Evolutionary conservation across 2,113 vertebrate genomes (phyloP).

Genomic region (Delphinus delphis): DNA sequence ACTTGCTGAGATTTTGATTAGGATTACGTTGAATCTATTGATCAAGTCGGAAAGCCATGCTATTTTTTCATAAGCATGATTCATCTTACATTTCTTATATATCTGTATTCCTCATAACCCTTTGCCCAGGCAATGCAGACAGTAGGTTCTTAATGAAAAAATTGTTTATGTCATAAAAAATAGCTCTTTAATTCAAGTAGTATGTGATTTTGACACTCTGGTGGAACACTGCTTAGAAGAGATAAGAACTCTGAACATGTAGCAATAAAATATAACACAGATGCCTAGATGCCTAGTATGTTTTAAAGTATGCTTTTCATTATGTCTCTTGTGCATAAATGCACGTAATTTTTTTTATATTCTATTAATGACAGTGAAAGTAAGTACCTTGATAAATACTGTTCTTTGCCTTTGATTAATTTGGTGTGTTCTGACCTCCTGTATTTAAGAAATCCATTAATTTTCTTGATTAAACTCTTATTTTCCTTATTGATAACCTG

Average conservation of each 20-base stretch:
- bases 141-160: neutral
- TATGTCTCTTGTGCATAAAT: neutral
- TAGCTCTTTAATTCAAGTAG: neutral
- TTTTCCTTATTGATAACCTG: constrained; percentile 31
- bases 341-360: neutral
- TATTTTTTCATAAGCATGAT: neutral
- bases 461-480: constrained; percentile 53
- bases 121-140: neutral
- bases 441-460: constrained; percentile 16
- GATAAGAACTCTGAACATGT: neutral
- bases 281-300: neutral
- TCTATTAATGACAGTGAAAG: constrained; percentile 34
- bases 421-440: constrained; percentile 46
- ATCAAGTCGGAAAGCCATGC: neutral
- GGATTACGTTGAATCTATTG: neutral
- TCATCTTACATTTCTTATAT: neutral
- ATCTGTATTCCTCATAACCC: neutral
- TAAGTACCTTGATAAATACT: neutral
- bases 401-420: constrained; percentile 53
- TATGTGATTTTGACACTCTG: neutral
- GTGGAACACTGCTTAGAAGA: neutral
- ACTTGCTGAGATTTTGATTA: neutral
- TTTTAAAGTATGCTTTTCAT: neutral
- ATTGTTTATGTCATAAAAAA: neutral
- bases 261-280: neutral